Percentiles rank a stretch among this genome's conserved stretches.
Evolutionary conservation across 2,797 vertebrate species (phyloP).

Genomic region (Eulemur rubriventer): DNA sequence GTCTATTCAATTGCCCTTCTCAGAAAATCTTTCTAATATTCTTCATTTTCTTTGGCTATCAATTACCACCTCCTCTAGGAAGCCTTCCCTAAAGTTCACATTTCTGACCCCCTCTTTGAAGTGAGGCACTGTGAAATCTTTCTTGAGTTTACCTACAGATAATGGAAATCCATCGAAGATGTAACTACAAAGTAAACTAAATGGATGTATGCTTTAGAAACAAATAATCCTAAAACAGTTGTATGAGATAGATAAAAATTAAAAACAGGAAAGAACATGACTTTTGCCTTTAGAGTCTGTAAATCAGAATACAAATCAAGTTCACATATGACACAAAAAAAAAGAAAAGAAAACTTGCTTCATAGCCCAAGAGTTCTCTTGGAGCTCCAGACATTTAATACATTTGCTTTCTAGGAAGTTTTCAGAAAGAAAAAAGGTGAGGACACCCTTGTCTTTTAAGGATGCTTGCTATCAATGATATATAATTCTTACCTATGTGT

Average conservation of each 20-base stretch:
- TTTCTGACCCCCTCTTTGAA: background rate
- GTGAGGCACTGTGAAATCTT: background rate
- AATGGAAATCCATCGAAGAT: background rate
- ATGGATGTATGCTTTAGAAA: background rate
- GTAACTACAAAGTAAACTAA: background rate
- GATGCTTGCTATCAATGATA: background rate
- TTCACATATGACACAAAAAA: background rate
- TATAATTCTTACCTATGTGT: background rate
- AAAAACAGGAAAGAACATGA: background rate
- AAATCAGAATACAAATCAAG: background rate
- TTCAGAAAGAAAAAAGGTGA: background rate
- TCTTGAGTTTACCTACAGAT: background rate
- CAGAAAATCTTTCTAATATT: background rate
- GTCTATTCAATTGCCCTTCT: background rate
- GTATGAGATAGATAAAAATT: background rate
- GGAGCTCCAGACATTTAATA: background rate
- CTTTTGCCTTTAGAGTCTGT: background rate
- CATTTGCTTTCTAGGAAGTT: background rate
- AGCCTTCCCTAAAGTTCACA: background rate
- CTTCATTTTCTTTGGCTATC: background rate
- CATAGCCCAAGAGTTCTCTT: background rate
- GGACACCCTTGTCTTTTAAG: background rate
- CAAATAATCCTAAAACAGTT: background rate
- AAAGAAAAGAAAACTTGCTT: background rate
- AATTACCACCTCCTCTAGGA: background rate